phyloP scores from a whole-genome alignment of 1,140 invertebrate genomes.

The Ips nitidus region DNA sequence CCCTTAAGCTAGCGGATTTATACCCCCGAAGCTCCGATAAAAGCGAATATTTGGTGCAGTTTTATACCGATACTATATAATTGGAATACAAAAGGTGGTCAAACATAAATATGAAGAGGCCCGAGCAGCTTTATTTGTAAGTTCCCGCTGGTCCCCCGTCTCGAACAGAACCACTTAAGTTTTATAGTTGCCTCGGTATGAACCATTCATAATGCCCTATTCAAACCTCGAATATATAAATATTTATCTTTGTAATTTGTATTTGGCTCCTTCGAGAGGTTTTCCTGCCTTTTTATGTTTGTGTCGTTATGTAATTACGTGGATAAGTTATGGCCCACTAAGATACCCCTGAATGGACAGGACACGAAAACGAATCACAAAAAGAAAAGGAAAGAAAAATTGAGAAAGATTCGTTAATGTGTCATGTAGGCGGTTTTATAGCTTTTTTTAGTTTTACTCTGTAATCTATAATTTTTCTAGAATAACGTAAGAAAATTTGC shows the following conservation, averaged over 20 bases:
- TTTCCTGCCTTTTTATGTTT: constrained; percentile 7
- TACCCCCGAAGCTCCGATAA: too few species aligned
- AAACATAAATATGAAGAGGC: constrained; percentile 20
- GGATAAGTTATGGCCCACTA: constrained; percentile 9
- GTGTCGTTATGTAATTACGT: constrained; percentile 11
- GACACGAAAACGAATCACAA: neutral
- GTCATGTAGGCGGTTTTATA: too few species aligned
- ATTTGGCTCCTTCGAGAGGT: constrained; percentile 15
- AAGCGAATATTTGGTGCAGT: too few species aligned
- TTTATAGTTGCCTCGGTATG: constrained; percentile 32
- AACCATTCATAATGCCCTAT: constrained; percentile 31
- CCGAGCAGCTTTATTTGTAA: constrained; percentile 29
- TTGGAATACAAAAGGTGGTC: constrained; percentile 23
- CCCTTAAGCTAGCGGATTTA: too few species aligned
- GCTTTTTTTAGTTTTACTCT: too few species aligned
- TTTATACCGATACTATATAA: neutral
- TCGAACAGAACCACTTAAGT: constrained; percentile 28
- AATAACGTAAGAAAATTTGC: too few species aligned
- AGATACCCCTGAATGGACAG: neutral
- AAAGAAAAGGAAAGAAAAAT: constrained; percentile 10
- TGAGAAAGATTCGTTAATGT: neutral
- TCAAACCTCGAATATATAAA: constrained; percentile 33
- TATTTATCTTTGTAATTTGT: constrained; percentile 36
- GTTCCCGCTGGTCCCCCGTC: constrained; percentile 19
- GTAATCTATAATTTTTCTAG: too few species aligned